These are phyloP conservation scores for Streptopelia turtur DNA, from an alignment of 2,797 vertebrate species.

Conservation along the genomic window DNA sequence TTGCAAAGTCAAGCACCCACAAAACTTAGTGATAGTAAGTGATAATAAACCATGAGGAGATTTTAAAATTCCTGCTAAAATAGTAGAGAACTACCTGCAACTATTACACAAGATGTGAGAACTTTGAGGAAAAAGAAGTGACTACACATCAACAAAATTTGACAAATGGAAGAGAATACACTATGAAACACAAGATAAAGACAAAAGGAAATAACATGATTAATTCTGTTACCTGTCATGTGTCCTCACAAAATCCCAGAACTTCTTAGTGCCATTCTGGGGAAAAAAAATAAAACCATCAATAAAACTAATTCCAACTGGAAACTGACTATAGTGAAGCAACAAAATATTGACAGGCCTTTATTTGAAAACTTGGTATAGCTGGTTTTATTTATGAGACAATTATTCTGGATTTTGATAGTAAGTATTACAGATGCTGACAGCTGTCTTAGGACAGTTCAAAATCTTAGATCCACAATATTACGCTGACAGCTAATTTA, in stretches of 20 bases:
- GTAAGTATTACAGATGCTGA: background rate
- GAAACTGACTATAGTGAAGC: background rate
- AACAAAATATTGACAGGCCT: background rate
- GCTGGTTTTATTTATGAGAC: background rate
- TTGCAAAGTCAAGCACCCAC: background rate
- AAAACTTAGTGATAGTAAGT: background rate
- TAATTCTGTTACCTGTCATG: conserved; percentile 86
- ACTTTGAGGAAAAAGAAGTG: background rate
- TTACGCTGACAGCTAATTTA: background rate
- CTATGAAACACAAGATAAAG: background rate
- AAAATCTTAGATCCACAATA: background rate
- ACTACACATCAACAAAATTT: background rate
- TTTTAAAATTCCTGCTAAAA: background rate
- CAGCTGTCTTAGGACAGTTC: background rate
- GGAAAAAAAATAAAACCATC: background rate
- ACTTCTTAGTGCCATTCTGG: conserved; percentile 90
- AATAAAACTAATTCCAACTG: background rate
- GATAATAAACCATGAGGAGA: background rate
- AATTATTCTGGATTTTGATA: background rate
- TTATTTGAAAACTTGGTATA: background rate
- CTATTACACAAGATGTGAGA: background rate
- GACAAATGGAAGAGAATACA: background rate
- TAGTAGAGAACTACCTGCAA: background rate
- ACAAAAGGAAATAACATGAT: background rate
- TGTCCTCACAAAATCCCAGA: conserved; percentile 93